Base-by-base conservation (phyloP, 2,797 vertebrate genomes). In the Caiman crocodilus region DNA sequence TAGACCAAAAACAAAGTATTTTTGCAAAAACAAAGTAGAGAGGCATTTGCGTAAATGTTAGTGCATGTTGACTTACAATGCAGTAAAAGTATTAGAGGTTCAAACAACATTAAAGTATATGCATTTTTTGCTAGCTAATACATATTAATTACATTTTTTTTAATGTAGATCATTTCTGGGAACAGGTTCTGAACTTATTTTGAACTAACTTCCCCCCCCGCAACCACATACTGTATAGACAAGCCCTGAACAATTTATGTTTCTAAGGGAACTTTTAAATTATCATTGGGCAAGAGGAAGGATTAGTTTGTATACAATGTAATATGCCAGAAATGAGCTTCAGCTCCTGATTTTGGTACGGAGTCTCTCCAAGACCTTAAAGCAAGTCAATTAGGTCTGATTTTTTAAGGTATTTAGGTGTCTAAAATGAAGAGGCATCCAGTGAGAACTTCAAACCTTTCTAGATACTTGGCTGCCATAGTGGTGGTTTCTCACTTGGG, bases 241-340 rank as follows among this genome's bases (percentile, higher is more conserved):
- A 84, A 82, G 3, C 26, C 50, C 59, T 67, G 18, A 79, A 35
- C 42, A 14, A 15, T 85, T 28, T 65, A 92, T 89, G 75, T 42
- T 61, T 79, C 14, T 21, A 76, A 2, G 69, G 58, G 80, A 86
- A 76, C 20, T 84, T 84, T 17, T 73, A 42, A 73, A 32, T 73
- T 23, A 73, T 15, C 2, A 8, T 14, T 5, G 63, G 30, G 17
- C 15, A 81, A 67, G 17, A 50, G 75, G 76, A 77, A 23, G 1
- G 14, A n/a, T 28, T 0, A 0, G 13, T 13, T 50, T 73, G 35
- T 15, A 35, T 4, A 5, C 42, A 73, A 73, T 26, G 21, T 21
- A 12, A 10, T 10, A 50, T 10, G 10, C 42, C 11, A 50, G 42
- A 50, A 50, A 9, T 50, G 42, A 50, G 42, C 42, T 50, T 50